Evolutionary conservation across 2,113 vertebrate species (phyloP).

Genomic region (Abramis brama): DNA sequence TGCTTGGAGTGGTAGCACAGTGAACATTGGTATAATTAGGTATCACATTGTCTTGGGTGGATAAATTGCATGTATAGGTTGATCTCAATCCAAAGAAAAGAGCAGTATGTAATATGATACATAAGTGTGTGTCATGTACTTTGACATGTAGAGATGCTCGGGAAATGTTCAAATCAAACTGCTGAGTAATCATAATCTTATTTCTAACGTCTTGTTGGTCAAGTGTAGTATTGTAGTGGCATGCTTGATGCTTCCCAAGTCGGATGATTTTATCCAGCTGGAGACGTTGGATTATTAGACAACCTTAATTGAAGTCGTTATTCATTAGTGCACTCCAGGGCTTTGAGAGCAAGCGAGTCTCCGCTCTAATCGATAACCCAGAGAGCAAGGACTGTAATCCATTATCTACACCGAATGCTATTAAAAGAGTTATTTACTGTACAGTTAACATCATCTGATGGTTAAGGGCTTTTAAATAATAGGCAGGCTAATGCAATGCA

Average conservation of each 20-base stretch:
- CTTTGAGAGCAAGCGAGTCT: not conserved
- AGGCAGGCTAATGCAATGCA: not conserved
- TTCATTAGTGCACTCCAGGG: conserved; percentile 42
- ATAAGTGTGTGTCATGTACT: not conserved
- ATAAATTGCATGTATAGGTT: not conserved
- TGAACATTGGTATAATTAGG: not conserved
- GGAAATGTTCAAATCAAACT: too few species aligned
- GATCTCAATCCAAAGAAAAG: not conserved
- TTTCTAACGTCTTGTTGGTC: not conserved
- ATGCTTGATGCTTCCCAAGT: conserved; percentile 7
- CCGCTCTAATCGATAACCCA: conserved; percentile 42
- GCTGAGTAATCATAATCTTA: not conserved
- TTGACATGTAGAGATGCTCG: too few species aligned
- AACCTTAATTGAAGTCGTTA: conserved; percentile 41
- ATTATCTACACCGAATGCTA: conserved; percentile 41
- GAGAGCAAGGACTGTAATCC: conserved; percentile 36
- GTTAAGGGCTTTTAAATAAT: not conserved
- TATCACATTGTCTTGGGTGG: not conserved
- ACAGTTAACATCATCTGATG: not conserved
- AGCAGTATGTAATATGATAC: not conserved
- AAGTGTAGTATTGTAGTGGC: not conserved
- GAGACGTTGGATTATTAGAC: not conserved
- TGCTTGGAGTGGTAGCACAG: not conserved
- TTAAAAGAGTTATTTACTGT: conserved; percentile 37
- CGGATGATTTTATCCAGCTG: conserved; percentile 15